phyloP scores from a whole-genome alignment of 2,113 vertebrate genomes.

The Condylura cristata region DNA sequence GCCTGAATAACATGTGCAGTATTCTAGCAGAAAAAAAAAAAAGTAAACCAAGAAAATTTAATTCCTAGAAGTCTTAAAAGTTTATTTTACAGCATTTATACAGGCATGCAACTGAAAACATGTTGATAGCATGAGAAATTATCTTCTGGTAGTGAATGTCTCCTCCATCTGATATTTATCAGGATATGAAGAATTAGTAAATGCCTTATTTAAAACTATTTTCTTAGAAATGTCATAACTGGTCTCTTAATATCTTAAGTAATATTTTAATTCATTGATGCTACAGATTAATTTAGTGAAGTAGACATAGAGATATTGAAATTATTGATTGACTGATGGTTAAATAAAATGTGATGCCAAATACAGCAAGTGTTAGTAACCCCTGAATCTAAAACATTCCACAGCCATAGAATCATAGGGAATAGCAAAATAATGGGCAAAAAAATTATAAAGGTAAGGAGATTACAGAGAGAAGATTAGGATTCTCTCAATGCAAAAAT shows the following conservation, averaged over 20 bases:
- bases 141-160: background rate
- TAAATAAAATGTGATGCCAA: constrained; percentile 33
- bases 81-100: constrained; percentile 34
- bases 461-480: background rate
- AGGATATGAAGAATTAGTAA: constrained; percentile 7
- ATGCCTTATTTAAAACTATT: background rate
- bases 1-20: background rate
- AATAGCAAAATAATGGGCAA: constrained; percentile 15
- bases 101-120: background rate
- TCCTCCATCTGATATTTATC: background rate
- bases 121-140: constrained; percentile 19
- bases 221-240: background rate
- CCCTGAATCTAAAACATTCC: background rate
- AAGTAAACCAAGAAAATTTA: background rate
- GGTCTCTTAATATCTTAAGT: background rate
- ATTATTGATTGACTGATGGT: background rate
- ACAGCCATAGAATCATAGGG: background rate
- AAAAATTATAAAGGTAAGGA: background rate
- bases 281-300: background rate
- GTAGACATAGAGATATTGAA: background rate
- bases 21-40: background rate
- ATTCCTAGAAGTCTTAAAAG: background rate
- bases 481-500: background rate
- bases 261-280: constrained; percentile 14
- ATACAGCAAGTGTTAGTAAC: background rate